Evolutionary conservation across 1,140 invertebrate species (phyloP), one percentile per base, ranked within the genome.

Genomic region (Dreissena rostriformis): DNA sequence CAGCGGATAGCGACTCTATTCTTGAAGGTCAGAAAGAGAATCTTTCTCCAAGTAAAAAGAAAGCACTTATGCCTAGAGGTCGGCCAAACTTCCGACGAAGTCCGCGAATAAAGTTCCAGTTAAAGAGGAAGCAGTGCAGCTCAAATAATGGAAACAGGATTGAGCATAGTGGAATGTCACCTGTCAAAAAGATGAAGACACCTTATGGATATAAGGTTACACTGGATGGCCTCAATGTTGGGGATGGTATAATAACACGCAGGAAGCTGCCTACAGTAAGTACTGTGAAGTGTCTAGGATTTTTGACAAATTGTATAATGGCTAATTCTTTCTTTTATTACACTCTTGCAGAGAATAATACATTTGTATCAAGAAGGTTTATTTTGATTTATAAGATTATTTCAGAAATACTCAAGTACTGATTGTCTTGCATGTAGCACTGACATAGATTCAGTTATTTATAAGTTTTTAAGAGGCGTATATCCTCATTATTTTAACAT

Each of bases 161-260:
- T 5, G 26, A 51, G 5, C 66, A 66, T 24, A 14, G 53, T 67
- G 77, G 61, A 6, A 66, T n/a, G 28, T 76, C 82, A 15, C 72
- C 86, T 61, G 15, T 19, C 22, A 87, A 86, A 72, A 85, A 74
- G 57, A 17, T 68, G 67, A 85, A 82, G 72, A 26, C 81, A 8
- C 26, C 65, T 12, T 17, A 28, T 67, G 52, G 57, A 61, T 61
- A 19, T n/a, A 19, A n/a, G 73, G 15, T 15, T 8, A 24, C n/a
- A 53, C 17, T 67, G 4, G 49, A 51, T 12, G 10, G n/a, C 49
- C n/a, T 90, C 11, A 49, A 80, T 19, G 26, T 86, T 0, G 83
- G 84, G 17, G 82, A 90, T 84, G 89, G 89, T 11, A 77, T 90
- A 22, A 63, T 90, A n/a, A 87, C 85, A 15, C 66, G 84, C 53